Conservation (phyloP, 2,113 vertebrate genomes). For the Laticauda laticaudata region DNA sequence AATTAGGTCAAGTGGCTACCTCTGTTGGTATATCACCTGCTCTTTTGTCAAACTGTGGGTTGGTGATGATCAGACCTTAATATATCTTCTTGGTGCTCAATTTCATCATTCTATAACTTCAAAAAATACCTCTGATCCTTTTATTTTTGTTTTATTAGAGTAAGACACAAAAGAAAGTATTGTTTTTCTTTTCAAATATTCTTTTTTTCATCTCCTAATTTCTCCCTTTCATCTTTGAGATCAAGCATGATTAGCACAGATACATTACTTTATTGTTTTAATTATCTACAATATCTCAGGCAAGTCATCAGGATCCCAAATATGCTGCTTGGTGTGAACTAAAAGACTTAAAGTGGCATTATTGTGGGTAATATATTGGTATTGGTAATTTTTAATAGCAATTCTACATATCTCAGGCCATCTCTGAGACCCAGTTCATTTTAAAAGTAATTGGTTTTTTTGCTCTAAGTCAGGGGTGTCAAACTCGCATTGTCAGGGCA, state of each 20-base stretch:
- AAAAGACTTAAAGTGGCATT: background rate
- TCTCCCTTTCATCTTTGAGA: background rate
- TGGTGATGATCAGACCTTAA: background rate
- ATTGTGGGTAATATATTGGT: background rate
- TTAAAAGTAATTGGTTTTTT: background rate
- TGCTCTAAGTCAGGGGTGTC: background rate
- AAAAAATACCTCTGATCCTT: background rate
- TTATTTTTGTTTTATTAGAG: background rate
- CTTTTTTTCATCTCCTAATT: background rate
- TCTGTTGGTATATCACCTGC: background rate
- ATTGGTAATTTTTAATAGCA: background rate
- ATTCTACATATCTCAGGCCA: background rate
- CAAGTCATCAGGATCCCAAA: background rate
- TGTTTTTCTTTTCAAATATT: background rate
- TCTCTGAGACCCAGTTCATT: background rate
- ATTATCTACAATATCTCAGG: background rate
- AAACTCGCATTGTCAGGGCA: too few species aligned
- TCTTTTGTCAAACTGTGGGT: background rate
- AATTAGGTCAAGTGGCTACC: background rate
- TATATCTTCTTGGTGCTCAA: background rate
- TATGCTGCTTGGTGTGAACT: background rate
- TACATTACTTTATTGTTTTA: background rate
- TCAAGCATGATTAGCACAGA: background rate
- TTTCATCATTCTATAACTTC: background rate
- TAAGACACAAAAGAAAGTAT: background rate